Conservation (phyloP, 1,140 invertebrate species). For the Venturia canescens region DNA sequence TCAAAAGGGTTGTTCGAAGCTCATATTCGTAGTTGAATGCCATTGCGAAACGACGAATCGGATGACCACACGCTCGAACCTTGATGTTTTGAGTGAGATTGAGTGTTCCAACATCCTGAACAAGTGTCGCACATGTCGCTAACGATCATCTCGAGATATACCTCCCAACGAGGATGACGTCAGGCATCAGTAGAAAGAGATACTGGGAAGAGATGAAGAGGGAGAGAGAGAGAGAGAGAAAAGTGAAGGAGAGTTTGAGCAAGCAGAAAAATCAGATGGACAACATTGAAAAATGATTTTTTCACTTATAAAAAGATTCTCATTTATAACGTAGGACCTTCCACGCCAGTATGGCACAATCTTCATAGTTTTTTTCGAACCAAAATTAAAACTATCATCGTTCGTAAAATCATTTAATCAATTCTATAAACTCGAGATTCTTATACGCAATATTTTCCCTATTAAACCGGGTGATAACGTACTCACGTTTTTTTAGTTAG, state of each 20-base stretch:
- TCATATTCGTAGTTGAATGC: not conserved
- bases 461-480: too few relatives aligned
- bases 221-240: not conserved
- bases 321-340: not conserved
- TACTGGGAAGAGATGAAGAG: too few relatives aligned
- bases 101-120: slow-evolving; percentile 33
- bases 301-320: slow-evolving; percentile 1
- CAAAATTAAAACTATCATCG: too few relatives aligned
- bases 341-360: not conserved
- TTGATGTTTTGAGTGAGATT: slow-evolving; percentile 31
- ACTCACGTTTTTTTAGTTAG: too few relatives aligned
- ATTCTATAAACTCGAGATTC: too few relatives aligned
- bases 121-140: slow-evolving; percentile 43
- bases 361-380: too few relatives aligned
- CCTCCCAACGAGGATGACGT: not conserved
- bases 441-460: too few relatives aligned
- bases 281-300: slow-evolving; percentile 13
- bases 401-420: too few relatives aligned
- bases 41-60: slow-evolving; percentile 21
- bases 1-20: not conserved
- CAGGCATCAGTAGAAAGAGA: not conserved
- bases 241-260: not conserved
- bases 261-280: not conserved
- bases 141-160: slow-evolving; percentile 40
- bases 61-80: not conserved